Conservation (phyloP, 1,140 invertebrate species). For the Triops longicaudatus region DNA sequence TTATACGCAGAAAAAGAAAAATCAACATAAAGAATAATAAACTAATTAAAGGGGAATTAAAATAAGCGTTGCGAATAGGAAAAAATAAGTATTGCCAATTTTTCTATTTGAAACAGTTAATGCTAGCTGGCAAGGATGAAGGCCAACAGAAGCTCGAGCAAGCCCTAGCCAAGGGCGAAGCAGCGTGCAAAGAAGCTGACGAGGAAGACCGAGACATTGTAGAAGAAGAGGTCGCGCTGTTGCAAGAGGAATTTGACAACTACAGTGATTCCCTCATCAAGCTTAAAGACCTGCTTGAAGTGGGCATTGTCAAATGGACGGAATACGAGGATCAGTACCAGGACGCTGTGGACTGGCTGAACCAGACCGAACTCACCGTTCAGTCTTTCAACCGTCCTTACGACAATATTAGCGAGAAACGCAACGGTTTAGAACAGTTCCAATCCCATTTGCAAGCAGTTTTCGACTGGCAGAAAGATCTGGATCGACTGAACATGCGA, state of each 20-base stretch:
- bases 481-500: constrained; percentile 83
- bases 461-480: constrained; percentile 85
- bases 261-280: constrained; percentile 59
- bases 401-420: constrained; percentile 79
- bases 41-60: background rate
- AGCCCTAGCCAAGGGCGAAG: constrained; percentile 69
- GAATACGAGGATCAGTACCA: constrained; percentile 90
- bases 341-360: constrained; percentile 79
- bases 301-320: constrained; percentile 83
- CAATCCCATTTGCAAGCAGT: constrained; percentile 80
- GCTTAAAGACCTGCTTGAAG: constrained; percentile 73
- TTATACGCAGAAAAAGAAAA: too few relatives aligned
- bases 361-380: constrained; percentile 73
- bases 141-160: constrained; percentile 70
- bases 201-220: constrained; percentile 81
- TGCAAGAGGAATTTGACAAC: constrained; percentile 58
- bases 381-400: constrained; percentile 85
- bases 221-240: constrained; percentile 76
- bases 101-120: constrained; percentile 40
- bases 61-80: constrained; percentile 22
- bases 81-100: background rate
- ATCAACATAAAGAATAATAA: too few relatives aligned
- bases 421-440: constrained; percentile 79
- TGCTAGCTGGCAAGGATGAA: constrained; percentile 68
- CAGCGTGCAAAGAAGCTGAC: constrained; percentile 68